Evolutionary conservation across 2,797 vertebrate species (phyloP), one percentile per base, ranked within the genome.

Genomic region (Artibeus lituratus): DNA sequence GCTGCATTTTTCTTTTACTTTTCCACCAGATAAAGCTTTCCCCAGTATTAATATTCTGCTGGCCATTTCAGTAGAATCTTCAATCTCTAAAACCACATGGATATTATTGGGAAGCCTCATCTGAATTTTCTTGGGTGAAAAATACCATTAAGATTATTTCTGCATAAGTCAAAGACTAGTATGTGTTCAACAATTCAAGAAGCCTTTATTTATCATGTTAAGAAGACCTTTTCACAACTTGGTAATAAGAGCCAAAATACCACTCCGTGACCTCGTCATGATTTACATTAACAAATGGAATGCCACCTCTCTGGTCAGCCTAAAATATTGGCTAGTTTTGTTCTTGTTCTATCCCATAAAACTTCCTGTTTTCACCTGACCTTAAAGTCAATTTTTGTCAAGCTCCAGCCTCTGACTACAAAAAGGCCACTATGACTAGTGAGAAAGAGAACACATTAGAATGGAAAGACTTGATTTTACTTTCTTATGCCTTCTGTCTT

Each of bases 241-340:
- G 72, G 59, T 80, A 83, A 74, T 70, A 87, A 90, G 32, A 44
- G 35, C n/a, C 89, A 73, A 65, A 90, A 84, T 73, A 83, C 29
- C 32, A 84, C 32, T 87, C 29, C 83, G 73, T 90, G 44, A 26
- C 5, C 37, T 14, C 14, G 4, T 73, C 62, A 84, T 72, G 59
- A 90, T 80, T 90, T 84, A 86, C 47, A 76, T 90, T 90, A 95
- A 78, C 18, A 82, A 96, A 72, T 87, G 44, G 18, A 80, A 76
- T 85, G 16, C 32, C 6, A 59, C 32, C 62, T 5, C 29, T 85
- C 44, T 73, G 10, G 3, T 78, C 32, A 88, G 49, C 55, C 24
- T 21, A 82, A 86, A 94, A 72, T 95, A 82, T 90, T 69, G 29
- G 62, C 12, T 87, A 47, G 70, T 51, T 72, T 18, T 51, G 57